phyloP scores from a whole-genome alignment of 2,888 invertebrate species.

The Keiferia lycopersicella region DNA sequence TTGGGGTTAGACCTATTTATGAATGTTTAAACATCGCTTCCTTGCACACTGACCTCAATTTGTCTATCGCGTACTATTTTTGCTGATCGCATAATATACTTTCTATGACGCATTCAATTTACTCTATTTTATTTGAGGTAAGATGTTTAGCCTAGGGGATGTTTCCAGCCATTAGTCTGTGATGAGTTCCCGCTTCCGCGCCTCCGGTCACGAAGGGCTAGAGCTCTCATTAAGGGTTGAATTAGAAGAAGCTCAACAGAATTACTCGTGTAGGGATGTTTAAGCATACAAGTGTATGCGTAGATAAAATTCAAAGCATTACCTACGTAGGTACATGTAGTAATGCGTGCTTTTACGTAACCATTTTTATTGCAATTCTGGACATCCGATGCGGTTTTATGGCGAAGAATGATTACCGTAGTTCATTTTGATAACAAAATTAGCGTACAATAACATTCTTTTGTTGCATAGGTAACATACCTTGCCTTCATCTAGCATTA shows the following conservation, averaged over 20 bases:
- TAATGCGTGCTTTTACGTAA: slow-evolving; percentile 22
- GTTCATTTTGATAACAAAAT: slow-evolving; percentile 7
- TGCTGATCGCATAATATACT: not conserved
- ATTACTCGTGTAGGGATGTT: slow-evolving; percentile 53
- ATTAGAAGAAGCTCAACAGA: slow-evolving; percentile 59
- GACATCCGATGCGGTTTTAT: not conserved
- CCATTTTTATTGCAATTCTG: slow-evolving; percentile 8
- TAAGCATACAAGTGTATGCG: slow-evolving; percentile 47
- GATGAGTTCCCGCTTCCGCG: slow-evolving; percentile 70
- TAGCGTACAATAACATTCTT: not conserved
- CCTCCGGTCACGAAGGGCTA: slow-evolving; percentile 62
- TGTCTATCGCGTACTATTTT: slow-evolving; percentile 21
- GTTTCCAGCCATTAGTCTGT: slow-evolving; percentile 66
- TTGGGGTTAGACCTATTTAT: slow-evolving; percentile 25
- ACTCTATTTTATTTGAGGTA: slow-evolving; percentile 56
- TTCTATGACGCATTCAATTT: slow-evolving; percentile 25
- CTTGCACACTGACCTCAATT: slow-evolving; percentile 26
- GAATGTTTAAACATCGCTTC: slow-evolving; percentile 21
- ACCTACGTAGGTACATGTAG: not conserved
- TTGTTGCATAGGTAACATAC: too few relatives aligned
- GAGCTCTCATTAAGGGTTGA: slow-evolving; percentile 69
- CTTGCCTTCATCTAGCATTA: too few relatives aligned
- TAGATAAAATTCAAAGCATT: slow-evolving; percentile 36
- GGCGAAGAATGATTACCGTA: slow-evolving; percentile 31
- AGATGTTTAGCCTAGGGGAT: slow-evolving; percentile 62